A percentile compares a stretch with the other conserved stretches of the same genome.
These are phyloP conservation scores for Azemiops feae DNA, from an alignment of 2,113 vertebrate species.

Conservation along the genomic window DNA sequence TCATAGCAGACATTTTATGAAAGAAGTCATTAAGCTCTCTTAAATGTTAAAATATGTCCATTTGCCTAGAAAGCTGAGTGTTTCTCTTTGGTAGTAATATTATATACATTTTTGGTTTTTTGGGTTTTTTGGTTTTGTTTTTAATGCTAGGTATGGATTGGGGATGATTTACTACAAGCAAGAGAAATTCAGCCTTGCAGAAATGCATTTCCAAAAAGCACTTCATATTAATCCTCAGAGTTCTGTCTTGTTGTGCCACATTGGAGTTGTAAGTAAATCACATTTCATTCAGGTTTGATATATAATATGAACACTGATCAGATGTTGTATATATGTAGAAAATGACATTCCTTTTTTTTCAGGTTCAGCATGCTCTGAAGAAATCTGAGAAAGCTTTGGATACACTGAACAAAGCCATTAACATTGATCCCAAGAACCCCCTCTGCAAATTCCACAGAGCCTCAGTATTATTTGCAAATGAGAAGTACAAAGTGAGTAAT, in stretches of 20 bases:
- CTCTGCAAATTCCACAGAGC: slow-evolving; percentile 99
- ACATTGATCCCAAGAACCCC: slow-evolving; percentile 96
- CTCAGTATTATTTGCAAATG: slow-evolving; percentile 95
- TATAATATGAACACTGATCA: neutral
- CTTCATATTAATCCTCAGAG: slow-evolving; percentile 98
- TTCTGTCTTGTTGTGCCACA: slow-evolving; percentile 96
- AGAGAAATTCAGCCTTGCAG: slow-evolving; percentile 97
- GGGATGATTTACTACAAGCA: slow-evolving; percentile 99
- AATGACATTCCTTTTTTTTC: neutral
- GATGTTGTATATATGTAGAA: neutral
- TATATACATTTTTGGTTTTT: neutral
- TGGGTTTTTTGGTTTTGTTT: slow-evolving; percentile 20
- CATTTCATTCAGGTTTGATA: neutral
- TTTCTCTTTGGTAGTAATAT: neutral
- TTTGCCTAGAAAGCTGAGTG: neutral
- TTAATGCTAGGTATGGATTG: slow-evolving; percentile 88
- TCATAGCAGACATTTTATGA: neutral
- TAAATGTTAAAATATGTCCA: neutral
- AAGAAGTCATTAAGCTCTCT: neutral
- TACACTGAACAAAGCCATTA: slow-evolving; percentile 93
- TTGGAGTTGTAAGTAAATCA: slow-evolving; percentile 88
- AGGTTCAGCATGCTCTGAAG: slow-evolving; percentile 97
- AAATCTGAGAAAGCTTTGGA: slow-evolving; percentile 97
- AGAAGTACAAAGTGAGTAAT: slow-evolving; percentile 92
- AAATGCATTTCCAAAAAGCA: slow-evolving; percentile 99